These are phyloP conservation scores for Haliclystus octoradiatus DNA, from an alignment of 30 jellyfish, hydroid and myxozoan genomes.

Conservation along the genomic window DNA sequence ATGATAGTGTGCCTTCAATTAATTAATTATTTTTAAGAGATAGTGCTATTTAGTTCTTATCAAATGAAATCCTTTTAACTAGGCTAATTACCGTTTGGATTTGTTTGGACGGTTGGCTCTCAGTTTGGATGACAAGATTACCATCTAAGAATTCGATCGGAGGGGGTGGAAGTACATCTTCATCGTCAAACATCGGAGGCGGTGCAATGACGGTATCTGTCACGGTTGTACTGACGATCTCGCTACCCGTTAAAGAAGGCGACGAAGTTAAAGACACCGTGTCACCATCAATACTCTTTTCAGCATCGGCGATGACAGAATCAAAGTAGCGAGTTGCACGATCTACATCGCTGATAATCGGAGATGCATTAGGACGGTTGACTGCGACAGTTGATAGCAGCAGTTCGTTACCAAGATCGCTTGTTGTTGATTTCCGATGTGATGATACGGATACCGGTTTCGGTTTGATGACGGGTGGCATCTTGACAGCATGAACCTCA, in stretches of 20 bases:
- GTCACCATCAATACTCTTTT: constrained; percentile 48
- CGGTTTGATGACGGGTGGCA: constrained; percentile 81
- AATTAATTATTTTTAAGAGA: no score
- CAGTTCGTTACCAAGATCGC: not conserved
- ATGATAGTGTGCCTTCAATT: no score
- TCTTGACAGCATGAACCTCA: constrained; percentile 7
- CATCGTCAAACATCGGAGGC: constrained; percentile 3
- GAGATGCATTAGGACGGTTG: not conserved
- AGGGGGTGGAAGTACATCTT: constrained; percentile 42
- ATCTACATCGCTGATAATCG: constrained; percentile 8
- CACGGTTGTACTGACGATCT: not conserved
- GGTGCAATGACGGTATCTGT: not conserved
- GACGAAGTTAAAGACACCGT: constrained; percentile 20
- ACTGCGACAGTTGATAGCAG: no score
- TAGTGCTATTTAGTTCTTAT: no score
- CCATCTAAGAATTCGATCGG: constrained; percentile 20
- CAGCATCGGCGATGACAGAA: constrained; percentile 62
- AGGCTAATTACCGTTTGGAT: no score
- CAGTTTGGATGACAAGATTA: not conserved
- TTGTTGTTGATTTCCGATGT: not conserved
- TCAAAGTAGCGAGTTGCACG: constrained; percentile 40
- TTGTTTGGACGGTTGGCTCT: no score
- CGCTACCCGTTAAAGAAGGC: not conserved
- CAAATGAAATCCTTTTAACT: no score
- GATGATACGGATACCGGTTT: constrained; percentile 63